Base-by-base conservation (phyloP, 2,888 invertebrate genomes). In the Elysia crispata region DNA sequence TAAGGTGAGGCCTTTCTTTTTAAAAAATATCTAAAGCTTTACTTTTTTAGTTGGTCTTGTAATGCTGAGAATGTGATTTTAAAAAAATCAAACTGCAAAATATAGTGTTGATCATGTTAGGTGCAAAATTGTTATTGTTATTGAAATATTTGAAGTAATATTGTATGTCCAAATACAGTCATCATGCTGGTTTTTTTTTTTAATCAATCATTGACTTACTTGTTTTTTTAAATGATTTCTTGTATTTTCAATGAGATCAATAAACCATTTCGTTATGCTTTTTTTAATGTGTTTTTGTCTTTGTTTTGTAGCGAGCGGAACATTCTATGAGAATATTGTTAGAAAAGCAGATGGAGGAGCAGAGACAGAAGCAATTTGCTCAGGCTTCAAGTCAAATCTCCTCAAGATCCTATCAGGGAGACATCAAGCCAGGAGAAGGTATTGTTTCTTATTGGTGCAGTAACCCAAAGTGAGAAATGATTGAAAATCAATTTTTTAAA, bases 311-410 rank as follows among this genome's bases (percentile, higher is more conserved):
- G 89, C 86, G 84, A 81, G 86, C 87, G 23, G 90, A 90, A 67
- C 84, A 90, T 77, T 89, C 89, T 1, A 88, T 89, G 79, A 91
- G 88, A 86, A 88, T 89, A 76, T 86, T 89, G 87, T 86, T 86
- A 80, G 88, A 86, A 87, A 86, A 86, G 76, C 88, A 89, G 76
- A 74, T 89, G 60, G 88, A 89, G 67, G 87, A 89, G 78, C 85
- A 89, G 28, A 84, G 85, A 77, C 64, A 78, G 67, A 62, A 83
- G 77, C 88, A 88, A 81, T 85, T 87, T 18, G 85, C 86, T n/a
- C 72, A 86, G 31, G 77, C 80, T 18, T 81, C 77, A 0, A 50
- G 30, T n/a, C 62, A 60, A 33, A 20, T 50, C 86, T 8, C 85
- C 86, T 28, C 70, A 84, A 30, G 72, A 76, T 23, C 80, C 30